Base-by-base conservation (phyloP, 2,888 invertebrate species). In the Synergus japonicus region DNA sequence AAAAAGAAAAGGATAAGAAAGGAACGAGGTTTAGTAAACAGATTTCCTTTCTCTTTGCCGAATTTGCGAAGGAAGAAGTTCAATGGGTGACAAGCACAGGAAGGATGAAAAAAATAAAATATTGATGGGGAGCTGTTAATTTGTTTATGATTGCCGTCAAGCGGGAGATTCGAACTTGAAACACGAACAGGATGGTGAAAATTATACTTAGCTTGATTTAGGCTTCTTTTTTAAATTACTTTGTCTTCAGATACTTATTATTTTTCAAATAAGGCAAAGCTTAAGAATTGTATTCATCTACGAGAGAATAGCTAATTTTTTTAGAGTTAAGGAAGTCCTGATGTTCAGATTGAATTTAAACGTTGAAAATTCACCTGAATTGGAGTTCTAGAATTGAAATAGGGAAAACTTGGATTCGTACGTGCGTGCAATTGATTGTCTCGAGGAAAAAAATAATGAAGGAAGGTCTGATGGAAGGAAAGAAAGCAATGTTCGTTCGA, bases 341-440 rank as follows among this genome's bases (percentile, higher is more conserved):
- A 54, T 54, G 8, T 8, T 8, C n/a, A n/a, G n/a, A n/a, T 54
- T 0, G n/a, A n/a, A 5, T 8, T 9, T 2, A 54, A 9, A 58
- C 0, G n/a, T 18, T n/a, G n/a, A 8, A 58, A 18, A 29, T 63
- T 29, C 1, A 29, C 29, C 64, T 15, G 5, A 41, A 65, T 4
- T 65, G 3, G 41, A 4, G 78, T 80, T 82, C 77, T 80, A 79
- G 82, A 84, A 77, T 67, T 77, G 83, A 83, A 83, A 79, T 77
- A 81, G 83, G 82, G 85, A 86, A 87, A 87, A 83, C 81, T 82
- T 81, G 78, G 79, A 84, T 85, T 82, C 82, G 86, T 88, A 87
- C 87, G 87, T 86, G 87, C 85, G 83, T 85, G 82, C 78, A 81
- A 83, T 85, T 80, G 81, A 65, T 82, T 82, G 82, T 81, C 77